These are phyloP conservation scores for Thymelicus sylvestris DNA, from an alignment of 2,888 invertebrate species.

Conservation along the genomic window DNA sequence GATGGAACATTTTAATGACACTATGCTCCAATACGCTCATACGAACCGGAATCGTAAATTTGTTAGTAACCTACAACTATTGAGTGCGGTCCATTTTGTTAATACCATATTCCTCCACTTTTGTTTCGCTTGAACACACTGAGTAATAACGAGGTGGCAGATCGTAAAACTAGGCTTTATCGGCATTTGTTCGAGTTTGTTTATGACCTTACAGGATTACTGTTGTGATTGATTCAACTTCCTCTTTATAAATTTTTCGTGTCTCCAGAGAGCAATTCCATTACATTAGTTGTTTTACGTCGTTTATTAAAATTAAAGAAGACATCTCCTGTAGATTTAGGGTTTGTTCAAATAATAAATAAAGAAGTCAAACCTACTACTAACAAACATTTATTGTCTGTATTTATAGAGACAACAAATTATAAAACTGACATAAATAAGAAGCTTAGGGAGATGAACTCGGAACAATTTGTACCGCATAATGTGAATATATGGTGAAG, in stretches of 20 bases:
- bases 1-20: constrained; percentile 67
- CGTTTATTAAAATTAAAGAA: constrained; percentile 60
- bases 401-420: constrained; percentile 38
- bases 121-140: constrained; percentile 65
- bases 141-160: constrained; percentile 77
- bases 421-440: constrained; percentile 5
- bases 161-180: constrained; percentile 75
- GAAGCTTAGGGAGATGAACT: constrained; percentile 5
- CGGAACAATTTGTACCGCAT: constrained; percentile 34
- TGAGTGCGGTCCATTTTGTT: constrained; percentile 67
- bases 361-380: constrained; percentile 57
- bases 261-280: constrained; percentile 59
- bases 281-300: constrained; percentile 68
- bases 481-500: constrained; percentile 43
- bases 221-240: constrained; percentile 78
- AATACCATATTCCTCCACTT: constrained; percentile 63
- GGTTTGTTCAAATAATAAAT: constrained; percentile 49
- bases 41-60: constrained; percentile 65
- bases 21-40: constrained; percentile 60
- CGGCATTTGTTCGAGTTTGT: constrained; percentile 73
- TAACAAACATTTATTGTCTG: constrained; percentile 60
- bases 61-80: constrained; percentile 60
- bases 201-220: constrained; percentile 77
- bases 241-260: constrained; percentile 68
- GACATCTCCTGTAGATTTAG: constrained; percentile 58